Conservation (phyloP, 92 coral and sea anemone species). For the Porites divaricata region DNA sequence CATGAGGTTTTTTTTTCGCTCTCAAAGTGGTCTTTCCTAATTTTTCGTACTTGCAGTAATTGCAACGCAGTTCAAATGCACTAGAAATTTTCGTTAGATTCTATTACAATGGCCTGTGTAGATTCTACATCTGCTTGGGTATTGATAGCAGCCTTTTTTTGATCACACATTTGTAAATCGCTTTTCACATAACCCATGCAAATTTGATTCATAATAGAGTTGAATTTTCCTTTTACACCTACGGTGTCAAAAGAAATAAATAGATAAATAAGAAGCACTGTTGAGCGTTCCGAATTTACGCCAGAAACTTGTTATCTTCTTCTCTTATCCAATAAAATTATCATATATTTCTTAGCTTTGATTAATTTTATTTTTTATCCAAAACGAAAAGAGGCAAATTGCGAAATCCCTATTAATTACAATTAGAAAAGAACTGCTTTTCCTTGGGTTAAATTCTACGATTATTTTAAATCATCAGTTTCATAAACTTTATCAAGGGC, state of each 20-base stretch:
- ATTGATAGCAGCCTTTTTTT: conserved; percentile 26
- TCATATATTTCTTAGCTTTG: neutral
- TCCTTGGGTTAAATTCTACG: neutral
- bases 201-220: conserved; percentile 16
- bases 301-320: neutral
- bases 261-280: neutral
- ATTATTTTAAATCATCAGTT: neutral
- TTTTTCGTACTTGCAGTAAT: conserved; percentile 3
- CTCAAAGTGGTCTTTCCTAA: no score
- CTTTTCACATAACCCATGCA: conserved; percentile 14
- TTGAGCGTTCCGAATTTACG: neutral
- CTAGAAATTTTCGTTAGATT: conserved; percentile 2
- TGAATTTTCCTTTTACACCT: conserved; percentile 6
- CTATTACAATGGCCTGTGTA: conserved; percentile 9
- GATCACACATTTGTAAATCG: conserved; percentile 34
- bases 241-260: conserved; percentile 24
- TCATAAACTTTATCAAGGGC: neutral
- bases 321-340: neutral
- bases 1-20: neutral
- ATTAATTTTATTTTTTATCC: neutral
- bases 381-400: neutral
- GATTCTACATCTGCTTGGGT: conserved; percentile 27
- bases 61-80: conserved; percentile 8
- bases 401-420: conserved; percentile 6
- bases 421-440: neutral